Percentiles rank a stretch among this genome's conserved stretches.
Conservation (phyloP, 2,797 vertebrate genomes). For the Etheostoma nigrum region DNA sequence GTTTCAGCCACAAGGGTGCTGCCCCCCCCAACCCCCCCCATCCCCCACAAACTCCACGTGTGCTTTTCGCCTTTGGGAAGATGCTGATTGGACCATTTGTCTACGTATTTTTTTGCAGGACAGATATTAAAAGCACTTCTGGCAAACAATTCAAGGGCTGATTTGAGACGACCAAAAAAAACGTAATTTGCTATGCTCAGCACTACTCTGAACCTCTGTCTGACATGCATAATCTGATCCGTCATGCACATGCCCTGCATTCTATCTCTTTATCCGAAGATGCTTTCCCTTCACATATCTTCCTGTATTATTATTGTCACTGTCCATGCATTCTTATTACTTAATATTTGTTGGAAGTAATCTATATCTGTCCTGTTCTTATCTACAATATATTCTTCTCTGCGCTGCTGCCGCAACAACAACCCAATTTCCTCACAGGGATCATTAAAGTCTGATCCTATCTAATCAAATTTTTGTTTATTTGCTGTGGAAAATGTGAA, state of each 20-base stretch:
- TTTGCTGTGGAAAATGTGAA: slow-evolving; percentile 76
- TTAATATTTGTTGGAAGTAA: slow-evolving; percentile 64
- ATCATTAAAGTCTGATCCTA: slow-evolving; percentile 78
- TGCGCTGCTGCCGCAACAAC: slow-evolving; percentile 50
- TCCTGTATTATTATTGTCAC: slow-evolving; percentile 43
- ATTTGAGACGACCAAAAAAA: slow-evolving; percentile 46
- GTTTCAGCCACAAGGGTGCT: no score
- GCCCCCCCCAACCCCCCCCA: no score
- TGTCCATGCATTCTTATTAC: slow-evolving; percentile 54
- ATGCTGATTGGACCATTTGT: slow-evolving; percentile 15
- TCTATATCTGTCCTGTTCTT: slow-evolving; percentile 66
- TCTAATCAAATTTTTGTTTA: slow-evolving; percentile 79
- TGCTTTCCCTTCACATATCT: slow-evolving; percentile 50
- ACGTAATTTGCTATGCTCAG: slow-evolving; percentile 48
- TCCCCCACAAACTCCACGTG: no score
- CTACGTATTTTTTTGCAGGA: neutral
- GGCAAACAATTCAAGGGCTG: slow-evolving; percentile 23
- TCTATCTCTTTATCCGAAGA: slow-evolving; percentile 35
- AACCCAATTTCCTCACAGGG: slow-evolving; percentile 75
- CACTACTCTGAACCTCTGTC: slow-evolving; percentile 30
- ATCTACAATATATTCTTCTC: slow-evolving; percentile 68
- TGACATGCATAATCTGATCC: slow-evolving; percentile 45
- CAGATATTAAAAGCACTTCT: slow-evolving; percentile 37
- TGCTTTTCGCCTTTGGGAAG: slow-evolving; percentile 7
- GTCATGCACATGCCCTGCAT: slow-evolving; percentile 37